phyloP scores from a whole-genome alignment of 1,140 invertebrate genomes.

The Microvelia longipes region DNA sequence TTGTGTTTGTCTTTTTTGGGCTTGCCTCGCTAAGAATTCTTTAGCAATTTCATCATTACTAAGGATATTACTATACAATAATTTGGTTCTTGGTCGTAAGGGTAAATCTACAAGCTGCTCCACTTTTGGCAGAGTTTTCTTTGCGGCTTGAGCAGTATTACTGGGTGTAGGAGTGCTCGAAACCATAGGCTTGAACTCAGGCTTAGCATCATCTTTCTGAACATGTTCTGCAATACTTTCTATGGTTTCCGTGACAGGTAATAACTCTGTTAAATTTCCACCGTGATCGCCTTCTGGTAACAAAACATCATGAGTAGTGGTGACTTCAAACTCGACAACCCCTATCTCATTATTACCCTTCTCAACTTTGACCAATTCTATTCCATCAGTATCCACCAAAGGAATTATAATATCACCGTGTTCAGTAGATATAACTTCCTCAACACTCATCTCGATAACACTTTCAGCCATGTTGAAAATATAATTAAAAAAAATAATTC shows the following conservation, averaged over 20 bases:
- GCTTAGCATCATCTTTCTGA: neutral
- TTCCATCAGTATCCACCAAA: neutral
- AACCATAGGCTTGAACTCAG: neutral
- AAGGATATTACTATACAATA: conserved; percentile 31
- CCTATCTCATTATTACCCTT: neutral
- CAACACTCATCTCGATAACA: neutral
- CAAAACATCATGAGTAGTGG: neutral
- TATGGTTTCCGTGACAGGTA: neutral
- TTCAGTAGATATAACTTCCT: neutral
- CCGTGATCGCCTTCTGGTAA: neutral
- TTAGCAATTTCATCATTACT: conserved; percentile 33
- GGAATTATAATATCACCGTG: neutral
- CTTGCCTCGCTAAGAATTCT: conserved; percentile 31
- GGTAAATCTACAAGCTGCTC: too few relatives aligned
- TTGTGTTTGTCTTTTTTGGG: conserved; percentile 22
- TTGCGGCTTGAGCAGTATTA: neutral
- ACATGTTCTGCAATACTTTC: neutral
- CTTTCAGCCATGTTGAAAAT: neutral
- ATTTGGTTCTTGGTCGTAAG: conserved; percentile 3
- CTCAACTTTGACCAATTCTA: neutral
- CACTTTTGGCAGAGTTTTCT: too few relatives aligned
- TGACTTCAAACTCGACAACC: neutral
- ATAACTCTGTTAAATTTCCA: neutral
- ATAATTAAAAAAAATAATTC: neutral
- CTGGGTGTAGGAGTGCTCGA: neutral